phyloP scores from a whole-genome alignment of 2,797 vertebrate genomes.

The Alectoris magna region DNA sequence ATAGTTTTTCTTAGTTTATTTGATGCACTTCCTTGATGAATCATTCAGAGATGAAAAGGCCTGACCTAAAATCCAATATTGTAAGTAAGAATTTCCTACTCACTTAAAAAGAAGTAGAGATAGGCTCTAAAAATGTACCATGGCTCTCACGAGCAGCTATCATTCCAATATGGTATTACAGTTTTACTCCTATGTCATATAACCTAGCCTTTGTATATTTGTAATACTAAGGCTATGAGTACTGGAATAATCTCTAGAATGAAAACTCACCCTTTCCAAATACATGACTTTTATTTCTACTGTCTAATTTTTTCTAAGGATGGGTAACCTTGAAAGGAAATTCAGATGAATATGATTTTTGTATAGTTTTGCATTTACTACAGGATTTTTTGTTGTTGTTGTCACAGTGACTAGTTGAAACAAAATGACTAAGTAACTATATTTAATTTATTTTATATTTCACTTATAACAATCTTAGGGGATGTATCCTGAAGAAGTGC shows the following conservation, averaged over 20 bases:
- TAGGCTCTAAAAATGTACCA: background rate
- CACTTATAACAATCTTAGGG: background rate
- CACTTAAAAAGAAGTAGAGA: background rate
- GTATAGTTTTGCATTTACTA: background rate
- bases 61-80: background rate
- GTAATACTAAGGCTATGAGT: background rate
- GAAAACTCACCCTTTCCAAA: background rate
- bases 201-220: background rate
- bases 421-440: background rate
- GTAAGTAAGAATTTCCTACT: background rate
- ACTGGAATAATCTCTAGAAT: background rate
- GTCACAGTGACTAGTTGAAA: background rate
- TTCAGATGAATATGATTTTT: background rate
- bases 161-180: background rate
- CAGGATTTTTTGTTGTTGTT: background rate
- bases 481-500: background rate
- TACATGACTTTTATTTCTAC: background rate
- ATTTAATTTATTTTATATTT: background rate
- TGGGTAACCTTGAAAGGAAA: background rate
- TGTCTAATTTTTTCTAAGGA: background rate
- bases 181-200: accelerated
- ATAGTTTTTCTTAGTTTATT: background rate
- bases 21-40: background rate
- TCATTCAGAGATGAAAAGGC: background rate
- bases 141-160: background rate